Conservation (phyloP, 2,888 invertebrate genomes). For the Achlya flavicornis region DNA sequence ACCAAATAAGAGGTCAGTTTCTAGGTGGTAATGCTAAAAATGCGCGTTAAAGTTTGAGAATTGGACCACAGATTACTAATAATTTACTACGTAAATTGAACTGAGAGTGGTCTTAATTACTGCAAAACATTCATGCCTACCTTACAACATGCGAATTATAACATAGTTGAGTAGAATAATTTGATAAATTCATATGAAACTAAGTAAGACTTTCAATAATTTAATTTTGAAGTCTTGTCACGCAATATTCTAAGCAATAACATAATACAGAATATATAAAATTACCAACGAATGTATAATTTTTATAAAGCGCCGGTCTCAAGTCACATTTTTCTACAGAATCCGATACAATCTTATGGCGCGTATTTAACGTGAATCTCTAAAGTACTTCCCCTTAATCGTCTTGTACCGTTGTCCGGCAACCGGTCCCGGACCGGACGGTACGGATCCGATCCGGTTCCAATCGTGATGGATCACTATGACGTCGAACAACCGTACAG, state of each 20-base stretch:
- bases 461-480: slow-evolving; percentile 38
- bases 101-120: too few species aligned
- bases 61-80: background rate
- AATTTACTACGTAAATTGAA: background rate
- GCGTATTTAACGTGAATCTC: slow-evolving; percentile 4
- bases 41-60: background rate
- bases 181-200: too few species aligned
- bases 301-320: background rate
- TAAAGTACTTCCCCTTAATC: slow-evolving; percentile 34
- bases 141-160: background rate
- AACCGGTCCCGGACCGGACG: slow-evolving; percentile 45
- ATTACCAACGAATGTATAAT: too few species aligned
- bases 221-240: too few species aligned
- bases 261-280: too few species aligned
- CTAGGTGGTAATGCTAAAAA: background rate
- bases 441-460: slow-evolving; percentile 24
- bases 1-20: background rate
- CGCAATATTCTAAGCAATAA: too few species aligned
- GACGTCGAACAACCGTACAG: slow-evolving; percentile 25
- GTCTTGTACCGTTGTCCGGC: slow-evolving; percentile 36
- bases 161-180: background rate
- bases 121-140: background rate
- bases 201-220: too few species aligned
- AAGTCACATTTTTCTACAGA: background rate
- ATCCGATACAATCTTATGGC: background rate